Evolutionary conservation across 2,797 vertebrate genomes (phyloP).

Genomic region (Poeciliopsis turneri): DNA sequence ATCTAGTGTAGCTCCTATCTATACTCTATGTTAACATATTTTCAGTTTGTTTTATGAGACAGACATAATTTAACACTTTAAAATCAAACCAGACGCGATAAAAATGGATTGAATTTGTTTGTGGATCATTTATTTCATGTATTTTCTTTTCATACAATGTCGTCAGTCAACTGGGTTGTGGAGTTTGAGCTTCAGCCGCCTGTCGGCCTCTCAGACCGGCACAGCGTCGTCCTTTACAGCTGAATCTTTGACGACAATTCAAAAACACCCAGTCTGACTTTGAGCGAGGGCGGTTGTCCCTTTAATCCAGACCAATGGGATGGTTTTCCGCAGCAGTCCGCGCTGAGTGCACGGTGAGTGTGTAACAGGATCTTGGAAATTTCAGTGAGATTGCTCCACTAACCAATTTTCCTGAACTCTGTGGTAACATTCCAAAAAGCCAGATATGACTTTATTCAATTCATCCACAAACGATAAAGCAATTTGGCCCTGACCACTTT

Average conservation of each 20-base stretch:
- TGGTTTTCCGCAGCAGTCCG: slow-evolving; percentile 50
- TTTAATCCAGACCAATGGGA: slow-evolving; percentile 18
- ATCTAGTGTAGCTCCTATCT: background rate
- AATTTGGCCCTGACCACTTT: slow-evolving; percentile 78
- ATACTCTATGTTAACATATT: background rate
- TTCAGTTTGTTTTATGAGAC: background rate
- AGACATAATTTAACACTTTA: background rate
- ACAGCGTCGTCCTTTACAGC: background rate
- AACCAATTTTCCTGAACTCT: slow-evolving; percentile 78
- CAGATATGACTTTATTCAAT: slow-evolving; percentile 82
- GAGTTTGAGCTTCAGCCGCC: background rate
- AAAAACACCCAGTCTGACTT: slow-evolving; percentile 13
- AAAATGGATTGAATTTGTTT: background rate
- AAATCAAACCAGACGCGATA: background rate
- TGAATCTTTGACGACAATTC: slow-evolving; percentile 3
- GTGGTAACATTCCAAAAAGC: slow-evolving; percentile 80
- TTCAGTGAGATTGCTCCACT: slow-evolving; percentile 70
- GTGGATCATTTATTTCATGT: background rate
- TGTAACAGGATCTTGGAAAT: slow-evolving; percentile 78
- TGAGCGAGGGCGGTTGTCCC: slow-evolving; percentile 32
- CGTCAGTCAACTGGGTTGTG: background rate
- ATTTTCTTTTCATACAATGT: background rate
- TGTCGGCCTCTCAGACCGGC: background rate
- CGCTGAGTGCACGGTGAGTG: slow-evolving; percentile 62
- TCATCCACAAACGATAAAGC: slow-evolving; percentile 77